Percentiles rank a stretch among this genome's conserved stretches.
Conservation (phyloP, 2,797 vertebrate genomes). For the Catamblyrhynchus diadema region DNA sequence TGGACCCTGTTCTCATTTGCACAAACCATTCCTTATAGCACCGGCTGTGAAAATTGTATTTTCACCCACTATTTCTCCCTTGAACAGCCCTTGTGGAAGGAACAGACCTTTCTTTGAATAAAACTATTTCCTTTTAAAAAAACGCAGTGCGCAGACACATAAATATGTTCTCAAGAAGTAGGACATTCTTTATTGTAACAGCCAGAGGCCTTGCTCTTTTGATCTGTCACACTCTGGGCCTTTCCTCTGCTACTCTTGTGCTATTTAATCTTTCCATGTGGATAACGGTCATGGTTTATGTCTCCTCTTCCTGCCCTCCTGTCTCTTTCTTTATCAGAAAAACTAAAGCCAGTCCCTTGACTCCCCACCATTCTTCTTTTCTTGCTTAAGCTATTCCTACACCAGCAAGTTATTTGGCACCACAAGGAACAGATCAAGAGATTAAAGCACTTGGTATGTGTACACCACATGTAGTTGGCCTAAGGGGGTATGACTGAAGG, state of each 20-base stretch:
- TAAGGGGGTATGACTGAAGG: not conserved
- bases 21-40: not conserved
- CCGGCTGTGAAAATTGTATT: not conserved
- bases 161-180: constrained; percentile 52
- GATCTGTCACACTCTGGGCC: constrained; percentile 47
- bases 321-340: not conserved
- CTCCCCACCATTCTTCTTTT: not conserved
- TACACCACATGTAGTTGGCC: not conserved
- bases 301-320: not conserved
- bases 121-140: constrained; percentile 49
- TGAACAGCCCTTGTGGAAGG: not conserved
- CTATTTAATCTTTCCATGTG: constrained; percentile 44
- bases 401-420: not conserved
- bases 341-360: not conserved
- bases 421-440: not conserved
- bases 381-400: not conserved
- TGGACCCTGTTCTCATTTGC: not conserved
- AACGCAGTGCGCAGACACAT: not conserved
- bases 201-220: constrained; percentile 62
- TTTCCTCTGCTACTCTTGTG: not conserved
- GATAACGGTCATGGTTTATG: constrained; percentile 9
- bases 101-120: constrained; percentile 60
- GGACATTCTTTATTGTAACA: constrained; percentile 41
- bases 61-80: constrained; percentile 19
- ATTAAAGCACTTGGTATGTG: not conserved